Percentiles rank a stretch among this genome's conserved stretches.
These are phyloP conservation scores for Leptinotarsa peninsularis DNA, from an alignment of 2,888 invertebrate genomes.

Conservation along the genomic window DNA sequence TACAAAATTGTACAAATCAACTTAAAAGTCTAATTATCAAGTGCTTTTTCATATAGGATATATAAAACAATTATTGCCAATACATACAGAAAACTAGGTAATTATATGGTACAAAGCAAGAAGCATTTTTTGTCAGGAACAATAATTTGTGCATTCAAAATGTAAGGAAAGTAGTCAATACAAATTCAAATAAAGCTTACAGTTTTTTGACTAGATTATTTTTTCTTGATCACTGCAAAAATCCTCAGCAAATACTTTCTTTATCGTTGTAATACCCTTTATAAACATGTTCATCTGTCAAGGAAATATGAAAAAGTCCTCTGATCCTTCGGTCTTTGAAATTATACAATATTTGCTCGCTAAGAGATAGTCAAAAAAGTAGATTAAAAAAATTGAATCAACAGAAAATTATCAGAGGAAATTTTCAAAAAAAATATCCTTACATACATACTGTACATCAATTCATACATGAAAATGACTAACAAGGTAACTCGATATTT, in stretches of 20 bases:
- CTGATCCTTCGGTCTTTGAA: not conserved
- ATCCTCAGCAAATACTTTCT: conserved; percentile 51
- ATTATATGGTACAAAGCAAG: conserved; percentile 19
- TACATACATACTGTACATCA: conserved; percentile 14
- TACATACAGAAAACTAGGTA: not conserved
- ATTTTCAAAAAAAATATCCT: not conserved
- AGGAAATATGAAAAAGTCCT: conserved; percentile 14
- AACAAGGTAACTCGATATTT: not conserved
- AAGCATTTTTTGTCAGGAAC: conserved; percentile 25
- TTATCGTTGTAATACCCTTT: conserved; percentile 34
- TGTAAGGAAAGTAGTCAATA: conserved; percentile 45
- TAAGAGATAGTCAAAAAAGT: too few relatives aligned
- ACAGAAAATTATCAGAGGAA: conserved; percentile 1
- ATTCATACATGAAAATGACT: not conserved
- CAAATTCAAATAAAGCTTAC: conserved; percentile 56
- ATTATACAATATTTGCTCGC: not conserved
- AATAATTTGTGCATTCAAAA: conserved; percentile 36
- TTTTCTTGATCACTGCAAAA: conserved; percentile 63
- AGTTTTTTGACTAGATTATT: conserved; percentile 53
- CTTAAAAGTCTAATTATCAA: conserved; percentile 23
- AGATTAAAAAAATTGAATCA: not conserved
- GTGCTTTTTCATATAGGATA: not conserved
- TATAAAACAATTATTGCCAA: conserved; percentile 6
- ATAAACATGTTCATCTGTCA: conserved; percentile 26
- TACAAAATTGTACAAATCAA: conserved; percentile 55